A percentile compares a stretch with the other conserved stretches of the same genome.
phyloP scores from a whole-genome alignment of 2,113 vertebrate genomes.

The Thunnus maccoyii region DNA sequence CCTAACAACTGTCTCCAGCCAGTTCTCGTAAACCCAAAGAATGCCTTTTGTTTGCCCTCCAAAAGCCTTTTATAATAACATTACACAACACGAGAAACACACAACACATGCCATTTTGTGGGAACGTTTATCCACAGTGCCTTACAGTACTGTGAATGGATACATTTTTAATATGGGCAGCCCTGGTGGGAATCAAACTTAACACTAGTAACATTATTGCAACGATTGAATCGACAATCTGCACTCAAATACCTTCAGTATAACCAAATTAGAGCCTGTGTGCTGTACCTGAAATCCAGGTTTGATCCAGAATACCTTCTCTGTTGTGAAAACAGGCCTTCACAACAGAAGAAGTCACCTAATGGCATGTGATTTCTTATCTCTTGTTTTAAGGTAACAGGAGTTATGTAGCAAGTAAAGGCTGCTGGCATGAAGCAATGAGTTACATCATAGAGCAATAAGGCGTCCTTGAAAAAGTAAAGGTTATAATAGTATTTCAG shows the following conservation, averaged over 20 bases:
- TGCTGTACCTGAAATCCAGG: slow-evolving; percentile 7
- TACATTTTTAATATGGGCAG: slow-evolving; percentile 13
- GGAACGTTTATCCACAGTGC: slow-evolving; percentile 12
- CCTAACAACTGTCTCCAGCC: not conserved
- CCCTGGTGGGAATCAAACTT: slow-evolving; percentile 16
- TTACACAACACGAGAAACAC: slow-evolving; percentile 28
- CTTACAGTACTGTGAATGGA: slow-evolving; percentile 6
- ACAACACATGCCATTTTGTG: not conserved
- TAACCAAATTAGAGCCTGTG: slow-evolving; percentile 23
- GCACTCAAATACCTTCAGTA: not conserved
- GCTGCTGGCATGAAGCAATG: not conserved
- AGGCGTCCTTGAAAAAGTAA: not conserved
- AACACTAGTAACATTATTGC: slow-evolving; percentile 42
- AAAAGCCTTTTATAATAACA: slow-evolving; percentile 26
- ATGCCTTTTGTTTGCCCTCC: slow-evolving; percentile 34
- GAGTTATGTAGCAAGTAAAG: not conserved
- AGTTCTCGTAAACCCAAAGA: slow-evolving; percentile 27
- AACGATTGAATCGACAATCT: not conserved
- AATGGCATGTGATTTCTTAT: slow-evolving; percentile 14
- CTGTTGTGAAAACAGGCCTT: slow-evolving; percentile 33
- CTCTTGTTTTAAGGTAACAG: not conserved
- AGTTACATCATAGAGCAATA: not conserved
- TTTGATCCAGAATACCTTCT: slow-evolving; percentile 26
- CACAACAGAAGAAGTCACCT: not conserved
- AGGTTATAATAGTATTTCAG: not conserved